Conservation (phyloP, 2,888 invertebrate genomes). For the Steinernema carpocapsae region DNA sequence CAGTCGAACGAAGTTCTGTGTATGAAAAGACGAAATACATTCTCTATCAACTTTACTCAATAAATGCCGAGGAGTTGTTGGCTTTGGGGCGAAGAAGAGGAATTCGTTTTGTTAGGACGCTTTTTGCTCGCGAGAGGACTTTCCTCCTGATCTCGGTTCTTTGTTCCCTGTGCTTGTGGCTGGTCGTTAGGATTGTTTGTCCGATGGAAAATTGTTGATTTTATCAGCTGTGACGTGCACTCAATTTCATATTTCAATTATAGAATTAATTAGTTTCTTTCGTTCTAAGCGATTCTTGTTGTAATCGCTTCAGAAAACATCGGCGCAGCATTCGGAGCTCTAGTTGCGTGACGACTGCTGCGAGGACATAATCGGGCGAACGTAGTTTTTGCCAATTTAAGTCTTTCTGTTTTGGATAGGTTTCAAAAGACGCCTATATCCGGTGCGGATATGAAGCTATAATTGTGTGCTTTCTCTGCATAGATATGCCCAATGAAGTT, state of each 20-base stretch:
- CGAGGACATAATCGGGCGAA: conserved; percentile 8
- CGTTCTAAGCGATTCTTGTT: conserved; percentile 25
- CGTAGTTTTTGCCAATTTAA: not conserved
- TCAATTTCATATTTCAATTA: conserved; percentile 34
- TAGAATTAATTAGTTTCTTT: conserved; percentile 32
- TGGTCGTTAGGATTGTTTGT: not conserved
- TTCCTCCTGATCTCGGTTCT: conserved; percentile 21
- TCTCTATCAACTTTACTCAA: not conserved
- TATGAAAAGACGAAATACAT: not conserved
- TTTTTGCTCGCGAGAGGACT: not conserved
- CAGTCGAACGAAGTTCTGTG: not conserved
- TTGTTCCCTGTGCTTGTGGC: conserved; percentile 15
- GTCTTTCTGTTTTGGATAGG: conserved; percentile 27
- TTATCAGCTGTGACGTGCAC: conserved; percentile 34
- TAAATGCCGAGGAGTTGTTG: not conserved
- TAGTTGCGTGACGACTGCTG: conserved; percentile 5
- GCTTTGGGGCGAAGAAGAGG: not conserved
- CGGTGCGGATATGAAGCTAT: conserved; percentile 21
- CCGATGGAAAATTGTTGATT: conserved; percentile 34
- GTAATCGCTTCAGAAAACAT: conserved; percentile 23
- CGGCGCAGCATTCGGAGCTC: not conserved
- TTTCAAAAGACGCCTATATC: conserved; percentile 7
- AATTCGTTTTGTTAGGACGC: not conserved
- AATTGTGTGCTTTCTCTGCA: conserved; percentile 12
- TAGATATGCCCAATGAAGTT: not conserved